A percentile compares a stretch with the other conserved stretches of the same genome.
Conservation (phyloP, 2,113 vertebrate species). For the Fregetta grallaria region DNA sequence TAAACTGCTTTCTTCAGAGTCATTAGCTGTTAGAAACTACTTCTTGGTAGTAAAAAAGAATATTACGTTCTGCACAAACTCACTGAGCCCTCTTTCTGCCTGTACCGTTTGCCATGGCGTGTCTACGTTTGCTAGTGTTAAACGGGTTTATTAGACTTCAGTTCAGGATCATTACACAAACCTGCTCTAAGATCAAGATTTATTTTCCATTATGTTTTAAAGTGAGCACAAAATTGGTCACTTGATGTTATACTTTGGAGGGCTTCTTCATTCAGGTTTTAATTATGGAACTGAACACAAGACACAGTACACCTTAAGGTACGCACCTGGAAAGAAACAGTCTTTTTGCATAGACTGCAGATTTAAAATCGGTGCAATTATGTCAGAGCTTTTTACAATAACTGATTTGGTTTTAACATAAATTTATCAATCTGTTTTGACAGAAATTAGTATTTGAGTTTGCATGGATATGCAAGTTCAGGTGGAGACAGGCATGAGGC, state of each 20-base stretch:
- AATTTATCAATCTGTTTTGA: neutral
- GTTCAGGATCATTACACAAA: neutral
- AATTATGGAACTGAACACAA: conserved; percentile 56
- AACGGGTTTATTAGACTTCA: neutral
- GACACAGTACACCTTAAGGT: neutral
- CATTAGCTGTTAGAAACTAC: neutral
- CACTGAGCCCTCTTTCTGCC: neutral
- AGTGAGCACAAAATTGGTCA: neutral
- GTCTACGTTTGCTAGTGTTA: neutral
- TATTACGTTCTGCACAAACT: neutral
- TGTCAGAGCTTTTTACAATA: neutral
- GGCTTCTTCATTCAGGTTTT: conserved; percentile 41
- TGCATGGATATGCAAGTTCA: neutral
- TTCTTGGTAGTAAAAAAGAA: neutral
- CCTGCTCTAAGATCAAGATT: neutral
- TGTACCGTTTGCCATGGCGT: neutral
- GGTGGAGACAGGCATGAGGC: conserved; percentile 37
- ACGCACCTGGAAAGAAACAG: neutral
- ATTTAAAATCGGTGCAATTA: neutral
- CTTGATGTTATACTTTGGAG: neutral
- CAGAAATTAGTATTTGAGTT: neutral
- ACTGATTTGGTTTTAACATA: neutral
- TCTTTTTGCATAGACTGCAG: neutral
- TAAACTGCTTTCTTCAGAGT: neutral
- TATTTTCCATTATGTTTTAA: neutral